Conservation (phyloP, 2,113 vertebrate species). For the Xiphophorus couchianus region DNA sequence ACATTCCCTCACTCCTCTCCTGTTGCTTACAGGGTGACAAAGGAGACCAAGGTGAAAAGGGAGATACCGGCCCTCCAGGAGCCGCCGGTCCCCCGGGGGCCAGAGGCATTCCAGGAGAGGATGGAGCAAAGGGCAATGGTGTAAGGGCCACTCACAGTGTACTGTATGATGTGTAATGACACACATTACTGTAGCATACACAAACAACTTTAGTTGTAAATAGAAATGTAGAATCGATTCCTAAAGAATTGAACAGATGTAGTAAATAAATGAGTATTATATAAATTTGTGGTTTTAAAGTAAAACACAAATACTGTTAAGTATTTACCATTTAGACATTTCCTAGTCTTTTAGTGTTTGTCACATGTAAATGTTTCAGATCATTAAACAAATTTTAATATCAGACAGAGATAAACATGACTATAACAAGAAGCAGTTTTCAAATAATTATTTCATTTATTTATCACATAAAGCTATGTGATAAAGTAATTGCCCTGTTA, state of each 20-base stretch:
- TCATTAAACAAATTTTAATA: too few relatives aligned
- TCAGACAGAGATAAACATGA: too few relatives aligned
- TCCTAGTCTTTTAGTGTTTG: too few relatives aligned
- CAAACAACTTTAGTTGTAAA: not conserved
- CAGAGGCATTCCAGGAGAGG: slow-evolving; percentile 90
- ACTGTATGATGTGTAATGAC: not conserved
- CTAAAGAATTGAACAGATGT: not conserved
- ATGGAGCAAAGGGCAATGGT: slow-evolving; percentile 92
- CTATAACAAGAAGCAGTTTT: too few relatives aligned
- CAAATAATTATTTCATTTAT: too few relatives aligned
- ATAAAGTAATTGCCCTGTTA: too few relatives aligned
- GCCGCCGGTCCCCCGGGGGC: slow-evolving; percentile 91
- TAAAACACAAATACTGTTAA: too few relatives aligned
- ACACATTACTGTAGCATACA: not conserved
- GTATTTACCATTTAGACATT: too few relatives aligned
- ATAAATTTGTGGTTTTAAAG: too few relatives aligned
- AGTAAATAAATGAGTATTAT: not conserved
- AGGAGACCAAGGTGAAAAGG: slow-evolving; percentile 95
- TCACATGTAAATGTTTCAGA: too few relatives aligned
- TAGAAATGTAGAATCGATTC: not conserved
- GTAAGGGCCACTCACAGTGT: slow-evolving; percentile 70
- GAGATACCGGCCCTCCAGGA: slow-evolving; percentile 89
- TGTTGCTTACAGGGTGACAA: slow-evolving; percentile 77
- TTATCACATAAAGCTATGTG: too few relatives aligned
- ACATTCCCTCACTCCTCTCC: slow-evolving; percentile 2